Conservation (phyloP, 1,140 invertebrate genomes). For the Xylocopa sonorina region DNA sequence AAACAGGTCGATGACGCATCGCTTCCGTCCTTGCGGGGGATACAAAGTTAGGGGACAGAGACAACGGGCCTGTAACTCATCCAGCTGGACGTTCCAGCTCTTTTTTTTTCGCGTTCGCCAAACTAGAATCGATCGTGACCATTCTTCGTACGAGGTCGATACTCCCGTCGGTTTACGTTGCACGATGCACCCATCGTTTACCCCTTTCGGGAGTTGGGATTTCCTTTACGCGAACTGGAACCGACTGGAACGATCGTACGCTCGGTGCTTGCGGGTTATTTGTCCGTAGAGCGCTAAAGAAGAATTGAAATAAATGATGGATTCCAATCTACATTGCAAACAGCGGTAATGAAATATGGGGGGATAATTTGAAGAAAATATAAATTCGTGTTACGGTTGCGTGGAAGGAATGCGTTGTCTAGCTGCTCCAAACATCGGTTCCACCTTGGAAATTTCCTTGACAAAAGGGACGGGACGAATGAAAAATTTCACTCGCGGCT, state of each 20-base stretch:
- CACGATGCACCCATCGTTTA: neutral
- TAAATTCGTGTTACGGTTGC: too few relatives aligned
- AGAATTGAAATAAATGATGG: neutral
- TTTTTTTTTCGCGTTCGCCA: neutral
- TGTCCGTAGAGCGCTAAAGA: neutral
- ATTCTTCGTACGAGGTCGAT: neutral
- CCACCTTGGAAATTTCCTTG: too few relatives aligned
- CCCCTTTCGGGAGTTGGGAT: neutral
- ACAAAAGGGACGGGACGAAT: neutral
- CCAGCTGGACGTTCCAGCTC: constrained; percentile 22
- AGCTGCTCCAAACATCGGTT: too few relatives aligned
- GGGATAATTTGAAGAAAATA: too few relatives aligned
- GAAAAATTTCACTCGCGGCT: neutral
- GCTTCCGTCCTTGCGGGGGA: constrained; percentile 12
- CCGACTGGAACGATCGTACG: neutral
- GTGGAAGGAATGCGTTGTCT: too few relatives aligned
- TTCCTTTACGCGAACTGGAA: neutral
- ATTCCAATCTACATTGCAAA: neutral
- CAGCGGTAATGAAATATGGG: neutral
- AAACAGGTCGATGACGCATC: constrained; percentile 55
- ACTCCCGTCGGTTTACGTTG: neutral
- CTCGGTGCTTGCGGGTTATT: neutral
- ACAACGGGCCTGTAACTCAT: constrained; percentile 44
- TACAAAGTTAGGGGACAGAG: constrained; percentile 31
- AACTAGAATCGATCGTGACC: constrained; percentile 9